A percentile compares a stretch with the other conserved stretches of the same genome.
Conservation (phyloP, 2,888 invertebrate genomes). For the Villa cingulata region DNA sequence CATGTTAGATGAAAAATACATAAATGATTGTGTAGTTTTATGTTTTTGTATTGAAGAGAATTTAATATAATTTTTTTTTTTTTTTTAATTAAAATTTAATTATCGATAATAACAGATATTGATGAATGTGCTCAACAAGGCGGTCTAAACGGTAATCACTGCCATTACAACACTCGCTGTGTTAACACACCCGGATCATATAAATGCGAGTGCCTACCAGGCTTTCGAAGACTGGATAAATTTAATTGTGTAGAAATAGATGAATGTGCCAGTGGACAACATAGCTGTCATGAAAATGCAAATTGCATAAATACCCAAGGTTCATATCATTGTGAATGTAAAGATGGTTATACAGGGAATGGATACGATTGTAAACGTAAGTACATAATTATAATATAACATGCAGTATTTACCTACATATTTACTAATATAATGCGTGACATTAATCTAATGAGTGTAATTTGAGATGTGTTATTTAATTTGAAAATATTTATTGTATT, state of each 20-base stretch:
- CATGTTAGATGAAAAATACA: too few species aligned
- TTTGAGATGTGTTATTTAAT: background rate
- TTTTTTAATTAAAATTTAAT: too few species aligned
- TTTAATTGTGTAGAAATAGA: slow-evolving; percentile 70
- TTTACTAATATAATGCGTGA: background rate
- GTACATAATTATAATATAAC: slow-evolving; percentile 25
- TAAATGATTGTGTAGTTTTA: too few species aligned
- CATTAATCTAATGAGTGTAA: too few species aligned
- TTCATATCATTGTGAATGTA: slow-evolving; percentile 63
- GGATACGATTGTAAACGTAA: slow-evolving; percentile 69
- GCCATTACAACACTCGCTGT: slow-evolving; percentile 70
- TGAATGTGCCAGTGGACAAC: slow-evolving; percentile 58
- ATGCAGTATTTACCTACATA: too few species aligned
- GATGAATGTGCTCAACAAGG: slow-evolving; percentile 73
- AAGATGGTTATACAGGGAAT: slow-evolving; percentile 59
- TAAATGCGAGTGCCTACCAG: slow-evolving; percentile 69
- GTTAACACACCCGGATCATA: slow-evolving; percentile 72
- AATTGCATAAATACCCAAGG: slow-evolving; percentile 69
- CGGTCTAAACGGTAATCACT: slow-evolving; percentile 68
- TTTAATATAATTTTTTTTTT: too few species aligned
- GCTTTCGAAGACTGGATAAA: slow-evolving; percentile 61
- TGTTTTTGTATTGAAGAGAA: too few species aligned
- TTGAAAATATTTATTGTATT: background rate
- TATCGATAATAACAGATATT: too few species aligned
- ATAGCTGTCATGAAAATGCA: slow-evolving; percentile 63